Evolutionary conservation across 1,140 invertebrate species (phyloP), one percentile per base, ranked within the genome.

Genomic region (Aphelenchoides fujianensis): DNA sequence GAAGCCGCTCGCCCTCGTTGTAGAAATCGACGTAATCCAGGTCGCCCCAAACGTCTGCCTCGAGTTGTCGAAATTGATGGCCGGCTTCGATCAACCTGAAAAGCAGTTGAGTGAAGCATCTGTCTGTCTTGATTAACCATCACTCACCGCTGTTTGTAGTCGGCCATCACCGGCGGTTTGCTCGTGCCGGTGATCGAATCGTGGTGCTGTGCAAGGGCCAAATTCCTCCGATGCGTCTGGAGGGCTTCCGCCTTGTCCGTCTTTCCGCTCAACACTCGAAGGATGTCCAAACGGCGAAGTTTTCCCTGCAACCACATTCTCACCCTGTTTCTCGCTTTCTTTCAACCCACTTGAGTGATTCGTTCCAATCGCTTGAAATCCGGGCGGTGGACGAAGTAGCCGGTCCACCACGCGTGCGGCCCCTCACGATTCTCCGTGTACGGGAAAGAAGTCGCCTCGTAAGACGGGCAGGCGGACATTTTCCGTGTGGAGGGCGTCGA

Each of bases 151-250:
- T 55, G 57, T 30, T 30, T 30, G 31, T 76, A 76, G 32, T 76
- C 74, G 7, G 57, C 34, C 74, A 77, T 76, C 12, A 76, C 74
- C 34, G 71, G 53, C 3, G 36, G 52, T 31, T 73, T 75, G 35
- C 66, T 69, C 3, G 74, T 76, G 7, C 95, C 95, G n/a, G 93
- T 93, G 71, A 98, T 90, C 27, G 91, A 94, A 86, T 98, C 95
- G 85, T 98, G 95, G 86, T 98, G 95, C 85, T 97, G 93, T 87
- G 97, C 97, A 62, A 97, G 85, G 0, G 90, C 90, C 7, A 97
- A 88, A 81, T 89, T 88, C 73, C 90, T 87, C 69, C 94, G 88
- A 7, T 93, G 92, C 30, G 30, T 19, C n/a, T 31, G 19, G 81
- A 74, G 1, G 41, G 68, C 57, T 73, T 27, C 28, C 59, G 2